Percentiles rank a stretch among this genome's conserved stretches.
Conservation (phyloP, 2,888 invertebrate genomes). For the Aporophyla nigra region DNA sequence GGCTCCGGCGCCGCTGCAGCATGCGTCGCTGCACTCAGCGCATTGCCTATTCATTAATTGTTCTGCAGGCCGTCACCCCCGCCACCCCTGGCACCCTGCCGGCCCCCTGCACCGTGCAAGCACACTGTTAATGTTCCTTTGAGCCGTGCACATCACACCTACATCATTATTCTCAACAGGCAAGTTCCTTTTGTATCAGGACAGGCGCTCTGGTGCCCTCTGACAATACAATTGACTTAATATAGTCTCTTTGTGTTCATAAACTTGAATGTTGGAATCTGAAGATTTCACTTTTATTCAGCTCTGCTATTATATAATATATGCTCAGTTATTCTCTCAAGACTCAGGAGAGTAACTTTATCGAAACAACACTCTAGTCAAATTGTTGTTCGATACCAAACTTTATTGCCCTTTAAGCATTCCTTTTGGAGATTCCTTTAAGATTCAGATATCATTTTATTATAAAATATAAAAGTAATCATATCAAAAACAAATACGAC, state of each 20-base stretch:
- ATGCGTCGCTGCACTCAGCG: slow-evolving; percentile 19
- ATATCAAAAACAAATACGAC: slow-evolving; percentile 26
- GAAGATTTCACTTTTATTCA: slow-evolving; percentile 22
- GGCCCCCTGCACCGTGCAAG: not conserved
- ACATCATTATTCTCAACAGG: slow-evolving; percentile 24
- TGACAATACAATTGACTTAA: slow-evolving; percentile 32
- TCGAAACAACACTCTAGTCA: slow-evolving; percentile 36
- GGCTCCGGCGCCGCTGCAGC: not conserved
- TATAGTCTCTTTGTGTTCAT: slow-evolving; percentile 43
- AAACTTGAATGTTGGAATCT: slow-evolving; percentile 35
- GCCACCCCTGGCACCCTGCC: not conserved
- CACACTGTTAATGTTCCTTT: slow-evolving; percentile 9
- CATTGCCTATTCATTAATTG: slow-evolving; percentile 54
- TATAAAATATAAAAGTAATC: slow-evolving; percentile 39
- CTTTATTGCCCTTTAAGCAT: slow-evolving; percentile 42
- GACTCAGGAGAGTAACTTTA: slow-evolving; percentile 32
- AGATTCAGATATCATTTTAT: slow-evolving; percentile 30
- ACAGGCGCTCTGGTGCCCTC: not conserved
- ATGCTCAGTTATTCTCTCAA: slow-evolving; percentile 26
- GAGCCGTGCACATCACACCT: slow-evolving; percentile 1
- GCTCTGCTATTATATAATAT: not conserved
- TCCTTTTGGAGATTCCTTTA: slow-evolving; percentile 30
- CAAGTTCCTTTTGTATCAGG: not conserved
- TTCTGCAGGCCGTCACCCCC: slow-evolving; percentile 10
- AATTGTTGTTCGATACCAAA: slow-evolving; percentile 42